Base-by-base conservation (phyloP, 1,140 invertebrate genomes). In the Platorchestia sp. region DNA sequence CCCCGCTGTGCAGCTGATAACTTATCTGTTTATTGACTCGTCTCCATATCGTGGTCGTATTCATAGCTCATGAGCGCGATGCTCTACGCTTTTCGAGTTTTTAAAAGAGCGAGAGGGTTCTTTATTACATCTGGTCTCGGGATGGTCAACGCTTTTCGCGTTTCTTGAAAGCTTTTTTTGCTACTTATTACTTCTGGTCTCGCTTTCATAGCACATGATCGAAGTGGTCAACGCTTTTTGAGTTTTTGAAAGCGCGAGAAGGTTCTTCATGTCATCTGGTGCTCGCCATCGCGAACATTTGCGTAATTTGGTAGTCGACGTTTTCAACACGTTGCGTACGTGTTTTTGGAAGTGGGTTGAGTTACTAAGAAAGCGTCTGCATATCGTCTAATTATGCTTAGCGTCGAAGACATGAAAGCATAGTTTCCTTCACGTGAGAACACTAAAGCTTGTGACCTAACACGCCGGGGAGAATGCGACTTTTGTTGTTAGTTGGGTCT, bases 21-120 rank as follows among this genome's bases (percentile, higher is more conserved):
- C 59, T 27, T 75, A 75, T 75, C 59, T 89, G 87, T 89, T 89
- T 89, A 44, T 89, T 89, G 22, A 89, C 87, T 89, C 41, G 7
- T 41, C 41, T 89, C 87, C 10, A 10, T 42, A 42, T 89, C 87
- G n/a, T 14, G n/a, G 7, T 89, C 41, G 16, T 89, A 10, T 89
- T 89, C 43, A 44, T 89, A 42, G 36, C n/a, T 19, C 87, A 36
- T 36, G 14, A 89, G 41, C 87, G 87, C 42, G 41, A 36, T 89
- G 87, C 41, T 42, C 43, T 19, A 89, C 43, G 87, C 87, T 44
- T 41, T 42, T 44, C 87, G 43, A 10, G 41, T 44, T 89, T 41
- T 44, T 42, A 42, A 44, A 89, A 42, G 41, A 22, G 5, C 87
- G 5, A 0, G 14, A 89, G 87, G 5, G 3, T 89, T 41, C 10